These are phyloP conservation scores for Thecophora atra DNA, from an alignment of 2,888 invertebrate species.

Conservation along the genomic window DNA sequence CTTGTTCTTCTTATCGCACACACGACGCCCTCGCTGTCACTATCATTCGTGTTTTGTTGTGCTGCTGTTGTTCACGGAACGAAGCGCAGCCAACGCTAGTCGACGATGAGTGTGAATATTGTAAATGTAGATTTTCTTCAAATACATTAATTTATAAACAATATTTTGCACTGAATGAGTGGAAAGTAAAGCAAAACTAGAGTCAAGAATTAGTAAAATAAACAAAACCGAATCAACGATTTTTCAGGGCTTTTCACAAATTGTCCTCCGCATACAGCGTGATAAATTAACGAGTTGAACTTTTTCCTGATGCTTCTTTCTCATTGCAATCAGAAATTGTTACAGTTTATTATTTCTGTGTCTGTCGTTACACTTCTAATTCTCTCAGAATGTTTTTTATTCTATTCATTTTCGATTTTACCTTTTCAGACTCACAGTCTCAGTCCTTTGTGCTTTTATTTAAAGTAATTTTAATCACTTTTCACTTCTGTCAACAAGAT, in stretches of 20 bases:
- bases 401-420: background rate
- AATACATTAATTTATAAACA: constrained; percentile 2
- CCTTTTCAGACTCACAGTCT: background rate
- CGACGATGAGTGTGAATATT: background rate
- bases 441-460: background rate
- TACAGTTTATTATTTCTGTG: background rate
- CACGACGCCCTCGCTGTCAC: too few relatives aligned
- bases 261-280: background rate
- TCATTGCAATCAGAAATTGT: constrained; percentile 6
- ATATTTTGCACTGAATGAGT: background rate
- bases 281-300: background rate
- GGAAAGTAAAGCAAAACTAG: background rate
- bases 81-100: too few relatives aligned
- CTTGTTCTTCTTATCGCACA: too few relatives aligned
- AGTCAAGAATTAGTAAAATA: background rate
- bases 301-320: background rate
- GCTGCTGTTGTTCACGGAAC: too few relatives aligned
- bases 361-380: background rate
- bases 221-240: background rate
- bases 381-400: background rate
- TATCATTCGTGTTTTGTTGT: too few relatives aligned
- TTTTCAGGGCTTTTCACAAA: constrained; percentile 11
- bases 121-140: background rate
- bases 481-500: constrained; percentile 12
- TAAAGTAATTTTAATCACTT: background rate